These are phyloP conservation scores for Ptyas mucosa DNA, from an alignment of 2,113 vertebrate species.

Conservation along the genomic window DNA sequence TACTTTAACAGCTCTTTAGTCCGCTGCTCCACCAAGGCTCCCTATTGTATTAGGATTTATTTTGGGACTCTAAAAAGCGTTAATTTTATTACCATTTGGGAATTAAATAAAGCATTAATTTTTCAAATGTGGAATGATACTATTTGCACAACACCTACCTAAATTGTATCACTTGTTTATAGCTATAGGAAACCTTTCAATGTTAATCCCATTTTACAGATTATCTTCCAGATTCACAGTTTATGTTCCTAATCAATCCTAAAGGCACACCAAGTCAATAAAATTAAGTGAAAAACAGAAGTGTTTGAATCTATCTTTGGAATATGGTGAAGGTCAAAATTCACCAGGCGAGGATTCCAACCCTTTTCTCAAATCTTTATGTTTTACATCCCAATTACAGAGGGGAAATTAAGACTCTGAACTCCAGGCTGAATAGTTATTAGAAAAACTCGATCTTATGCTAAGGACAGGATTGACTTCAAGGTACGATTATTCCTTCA, in stretches of 20 bases:
- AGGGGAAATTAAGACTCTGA: not conserved
- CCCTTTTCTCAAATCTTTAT: not conserved
- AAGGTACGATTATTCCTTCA: not conserved
- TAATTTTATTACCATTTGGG: not conserved
- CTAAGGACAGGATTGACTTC: not conserved
- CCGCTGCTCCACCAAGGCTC: too few relatives aligned
- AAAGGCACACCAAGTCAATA: not conserved
- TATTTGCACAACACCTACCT: not conserved
- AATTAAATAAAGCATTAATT: not conserved
- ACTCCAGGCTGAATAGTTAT: not conserved
- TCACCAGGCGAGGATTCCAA: not conserved
- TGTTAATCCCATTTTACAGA: not conserved
- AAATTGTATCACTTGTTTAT: not conserved
- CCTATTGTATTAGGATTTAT: not conserved
- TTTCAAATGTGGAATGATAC: not conserved
- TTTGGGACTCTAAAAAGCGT: not conserved
- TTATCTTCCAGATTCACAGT: not conserved
- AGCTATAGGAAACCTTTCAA: not conserved
- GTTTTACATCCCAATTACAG: not conserved
- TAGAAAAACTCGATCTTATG: not conserved
- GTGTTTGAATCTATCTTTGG: not conserved
- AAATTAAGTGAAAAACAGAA: not conserved
- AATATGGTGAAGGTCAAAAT: not conserved
- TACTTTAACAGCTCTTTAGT: too few relatives aligned
- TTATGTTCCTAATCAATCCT: not conserved